These are phyloP conservation scores for Oreamnos americanus DNA, from an alignment of 2,113 vertebrate genomes.

Conservation along the genomic window DNA sequence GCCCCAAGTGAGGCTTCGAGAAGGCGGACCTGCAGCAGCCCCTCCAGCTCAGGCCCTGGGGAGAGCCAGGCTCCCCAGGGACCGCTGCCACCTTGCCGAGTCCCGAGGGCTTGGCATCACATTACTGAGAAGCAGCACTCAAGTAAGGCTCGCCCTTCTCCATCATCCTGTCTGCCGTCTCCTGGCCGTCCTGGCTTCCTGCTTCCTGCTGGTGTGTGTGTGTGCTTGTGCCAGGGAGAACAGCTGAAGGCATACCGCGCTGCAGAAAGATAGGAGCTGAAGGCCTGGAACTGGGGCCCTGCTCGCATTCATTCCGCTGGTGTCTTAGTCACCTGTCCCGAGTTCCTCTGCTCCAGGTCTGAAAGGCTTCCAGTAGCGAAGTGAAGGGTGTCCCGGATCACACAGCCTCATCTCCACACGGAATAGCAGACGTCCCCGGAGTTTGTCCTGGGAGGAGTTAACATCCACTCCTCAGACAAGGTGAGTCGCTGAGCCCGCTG, in stretches of 20 bases:
- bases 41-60: background rate
- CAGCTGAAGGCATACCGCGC: fast-evolving
- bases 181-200: fast-evolving
- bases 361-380: fast-evolving
- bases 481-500: fast-evolving
- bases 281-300: background rate
- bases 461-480: background rate
- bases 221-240: background rate
- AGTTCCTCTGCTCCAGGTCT: fast-evolving
- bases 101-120: fast-evolving
- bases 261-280: background rate
- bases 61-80: background rate
- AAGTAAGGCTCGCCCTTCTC: background rate
- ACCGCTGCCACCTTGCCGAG: background rate
- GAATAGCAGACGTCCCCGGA: background rate
- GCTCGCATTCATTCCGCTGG: fast-evolving
- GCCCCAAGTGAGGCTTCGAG: background rate
- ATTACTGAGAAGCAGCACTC: fast-evolving
- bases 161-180: fast-evolving
- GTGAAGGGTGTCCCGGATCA: fast-evolving
- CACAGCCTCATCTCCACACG: fast-evolving
- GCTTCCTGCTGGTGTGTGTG: background rate
- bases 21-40: background rate
- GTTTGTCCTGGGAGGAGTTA: background rate
- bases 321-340: no score